These are phyloP conservation scores for Holothuria glaberrima DNA, from an alignment of 35 echinoderm and acorn worm species.

Conservation along the genomic window DNA sequence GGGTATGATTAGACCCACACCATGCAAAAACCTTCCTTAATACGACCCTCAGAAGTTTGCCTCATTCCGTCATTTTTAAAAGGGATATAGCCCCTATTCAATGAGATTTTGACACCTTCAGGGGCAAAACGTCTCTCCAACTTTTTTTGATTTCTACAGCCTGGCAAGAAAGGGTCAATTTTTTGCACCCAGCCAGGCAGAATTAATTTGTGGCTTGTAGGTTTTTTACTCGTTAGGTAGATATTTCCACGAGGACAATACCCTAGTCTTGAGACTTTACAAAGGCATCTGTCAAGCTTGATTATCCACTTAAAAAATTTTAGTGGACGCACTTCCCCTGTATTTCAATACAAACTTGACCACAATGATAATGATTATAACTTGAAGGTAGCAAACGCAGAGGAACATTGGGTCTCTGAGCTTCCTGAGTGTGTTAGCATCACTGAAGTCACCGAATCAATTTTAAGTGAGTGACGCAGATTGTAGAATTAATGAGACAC, in stretches of 20 bases:
- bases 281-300: constrained; percentile 34
- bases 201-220: constrained; percentile 51
- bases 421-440: background rate
- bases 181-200: constrained; percentile 43
- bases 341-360: background rate
- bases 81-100: constrained; percentile 21
- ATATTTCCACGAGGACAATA: background rate
- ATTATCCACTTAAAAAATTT: constrained; percentile 44
- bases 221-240: background rate
- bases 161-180: constrained; percentile 34
- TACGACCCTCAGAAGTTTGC: constrained; percentile 21
- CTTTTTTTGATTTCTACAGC: background rate
- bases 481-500: background rate
- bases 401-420: background rate
- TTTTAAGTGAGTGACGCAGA: background rate
- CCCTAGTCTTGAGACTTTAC: background rate
- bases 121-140: constrained; percentile 36
- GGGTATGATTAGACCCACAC: constrained; percentile 28
- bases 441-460: background rate
- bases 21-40: constrained; percentile 11
- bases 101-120: constrained; percentile 7
- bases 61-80: constrained; percentile 6
- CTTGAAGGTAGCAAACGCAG: background rate
- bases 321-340: background rate
- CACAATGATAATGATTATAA: constrained; percentile 7